phyloP scores from a whole-genome alignment of 2,797 vertebrate species.

The Ctenochaetus hawaiiensis region DNA sequence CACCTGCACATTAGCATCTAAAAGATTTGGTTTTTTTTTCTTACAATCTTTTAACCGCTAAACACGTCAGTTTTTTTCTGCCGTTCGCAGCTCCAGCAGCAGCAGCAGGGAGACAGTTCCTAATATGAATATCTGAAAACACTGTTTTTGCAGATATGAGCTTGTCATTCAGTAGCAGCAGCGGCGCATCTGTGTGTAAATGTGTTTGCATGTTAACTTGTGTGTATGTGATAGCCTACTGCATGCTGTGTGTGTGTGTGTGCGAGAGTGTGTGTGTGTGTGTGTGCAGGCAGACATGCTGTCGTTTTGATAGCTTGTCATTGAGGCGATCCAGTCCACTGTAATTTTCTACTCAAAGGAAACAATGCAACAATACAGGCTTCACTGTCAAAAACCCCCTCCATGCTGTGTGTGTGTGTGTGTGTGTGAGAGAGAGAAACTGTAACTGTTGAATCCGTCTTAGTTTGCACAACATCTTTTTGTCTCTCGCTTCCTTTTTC shows the following conservation, averaged over 20 bases:
- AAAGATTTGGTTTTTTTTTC: neutral
- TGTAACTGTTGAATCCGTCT: constrained; percentile 55
- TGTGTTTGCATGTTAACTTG: constrained; percentile 57
- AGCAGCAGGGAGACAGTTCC: constrained; percentile 23
- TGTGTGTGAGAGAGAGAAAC: constrained; percentile 39
- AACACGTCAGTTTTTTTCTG: constrained; percentile 18
- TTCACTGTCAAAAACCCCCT: constrained; percentile 67
- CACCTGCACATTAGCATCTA: constrained; percentile 36
- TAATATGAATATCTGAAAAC: constrained; percentile 51
- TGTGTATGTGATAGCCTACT: constrained; percentile 47
- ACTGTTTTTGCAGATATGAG: constrained; percentile 56
- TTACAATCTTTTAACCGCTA: neutral
- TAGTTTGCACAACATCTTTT: constrained; percentile 45
- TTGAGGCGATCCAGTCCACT: constrained; percentile 74
- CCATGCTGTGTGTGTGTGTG: constrained; percentile 16
- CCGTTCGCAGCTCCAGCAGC: constrained; percentile 5
- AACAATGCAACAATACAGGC: constrained; percentile 79
- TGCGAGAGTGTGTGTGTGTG: constrained; percentile 43
- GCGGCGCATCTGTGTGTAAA: constrained; percentile 20
- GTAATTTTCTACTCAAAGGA: constrained; percentile 82
- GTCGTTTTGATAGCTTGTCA: constrained; percentile 79
- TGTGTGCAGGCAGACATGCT: constrained; percentile 51
- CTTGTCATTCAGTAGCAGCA: constrained; percentile 64
- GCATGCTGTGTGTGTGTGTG: constrained; percentile 39
- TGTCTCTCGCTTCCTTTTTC: constrained; percentile 21